Conservation (phyloP, 2,113 vertebrate species). For the Serinus canaria region DNA sequence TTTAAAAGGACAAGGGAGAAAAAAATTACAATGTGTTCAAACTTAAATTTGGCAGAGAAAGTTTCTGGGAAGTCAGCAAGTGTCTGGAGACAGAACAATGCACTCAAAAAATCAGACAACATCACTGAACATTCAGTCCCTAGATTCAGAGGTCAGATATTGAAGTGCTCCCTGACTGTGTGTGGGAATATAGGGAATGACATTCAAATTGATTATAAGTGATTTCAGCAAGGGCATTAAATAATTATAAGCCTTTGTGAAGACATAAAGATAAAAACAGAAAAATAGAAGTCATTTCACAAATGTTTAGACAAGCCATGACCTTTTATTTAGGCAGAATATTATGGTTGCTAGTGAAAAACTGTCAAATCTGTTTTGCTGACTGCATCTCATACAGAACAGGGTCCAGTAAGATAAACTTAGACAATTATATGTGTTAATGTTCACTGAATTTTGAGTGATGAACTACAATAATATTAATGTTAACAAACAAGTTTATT, state of each 20-base stretch:
- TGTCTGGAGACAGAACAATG: background rate
- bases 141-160: background rate
- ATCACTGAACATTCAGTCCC: background rate
- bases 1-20: background rate
- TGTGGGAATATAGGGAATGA: background rate
- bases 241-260: background rate
- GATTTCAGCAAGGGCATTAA: background rate
- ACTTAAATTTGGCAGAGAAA: background rate
- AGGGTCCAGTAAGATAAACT: background rate
- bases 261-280: background rate
- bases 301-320: background rate
- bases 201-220: background rate
- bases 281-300: background rate
- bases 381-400: background rate
- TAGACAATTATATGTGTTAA: background rate
- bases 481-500: background rate
- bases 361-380: background rate
- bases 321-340: background rate
- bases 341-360: background rate
- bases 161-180: background rate
- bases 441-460: fast-evolving
- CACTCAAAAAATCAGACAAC: background rate
- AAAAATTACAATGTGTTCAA: background rate
- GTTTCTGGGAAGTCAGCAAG: background rate
- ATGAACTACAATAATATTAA: background rate